A percentile compares a stretch with the other conserved stretches of the same genome.
Evolutionary conservation across 2,888 invertebrate species (phyloP).

Genomic region (Agrotis ipsilon): DNA sequence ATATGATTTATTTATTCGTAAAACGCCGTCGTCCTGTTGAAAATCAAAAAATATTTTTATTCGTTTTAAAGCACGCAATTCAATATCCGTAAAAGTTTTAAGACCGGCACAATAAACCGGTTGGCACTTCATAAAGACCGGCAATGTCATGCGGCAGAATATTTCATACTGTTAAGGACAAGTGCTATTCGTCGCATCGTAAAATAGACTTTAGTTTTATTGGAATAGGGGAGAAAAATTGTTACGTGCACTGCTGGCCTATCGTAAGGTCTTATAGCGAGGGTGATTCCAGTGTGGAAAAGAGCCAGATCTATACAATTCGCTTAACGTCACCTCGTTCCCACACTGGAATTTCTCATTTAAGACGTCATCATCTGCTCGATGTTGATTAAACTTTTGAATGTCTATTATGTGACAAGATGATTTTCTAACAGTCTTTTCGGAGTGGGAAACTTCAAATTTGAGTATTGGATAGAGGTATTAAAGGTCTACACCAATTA

Average conservation of each 20-base stretch:
- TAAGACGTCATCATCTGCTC: no score
- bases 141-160: constrained; percentile 40
- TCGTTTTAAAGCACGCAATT: constrained; percentile 54
- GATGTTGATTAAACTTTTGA: background rate
- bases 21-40: constrained; percentile 5
- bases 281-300: no score
- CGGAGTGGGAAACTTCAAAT: no score
- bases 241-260: background rate
- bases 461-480: no score
- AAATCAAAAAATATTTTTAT: constrained; percentile 63
- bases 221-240: background rate
- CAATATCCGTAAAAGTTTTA: constrained; percentile 66
- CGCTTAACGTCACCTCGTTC: no score
- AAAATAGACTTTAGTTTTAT: constrained; percentile 8
- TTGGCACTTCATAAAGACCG: constrained; percentile 62
- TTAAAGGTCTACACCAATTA: no score
- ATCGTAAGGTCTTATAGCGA: no score
- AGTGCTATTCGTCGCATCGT: constrained; percentile 9
- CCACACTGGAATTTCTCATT: no score
- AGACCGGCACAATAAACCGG: constrained; percentile 66
- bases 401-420: background rate
- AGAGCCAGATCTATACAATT: no score
- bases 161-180: constrained; percentile 52
- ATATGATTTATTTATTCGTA: background rate
- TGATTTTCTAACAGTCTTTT: no score